Base-by-base conservation (phyloP, 2,888 invertebrate genomes). In the Pseudoips prasinana region DNA sequence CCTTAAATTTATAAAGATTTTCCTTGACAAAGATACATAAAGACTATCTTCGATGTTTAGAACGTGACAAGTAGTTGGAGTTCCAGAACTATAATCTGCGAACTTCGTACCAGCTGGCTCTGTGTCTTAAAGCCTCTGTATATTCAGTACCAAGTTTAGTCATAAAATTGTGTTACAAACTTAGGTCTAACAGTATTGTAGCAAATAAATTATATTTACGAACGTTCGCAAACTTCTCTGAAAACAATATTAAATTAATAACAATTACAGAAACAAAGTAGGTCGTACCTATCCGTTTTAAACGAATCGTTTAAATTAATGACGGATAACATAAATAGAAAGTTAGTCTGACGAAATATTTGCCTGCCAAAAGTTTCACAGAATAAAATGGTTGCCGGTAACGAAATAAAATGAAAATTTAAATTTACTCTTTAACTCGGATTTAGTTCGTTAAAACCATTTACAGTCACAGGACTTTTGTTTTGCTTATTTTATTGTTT, bases 321-420 rank as follows among this genome's bases (percentile, higher is more conserved):
- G 38, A 60, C 43, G 52, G 60, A 52, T 61, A 62, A 59, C 48
- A 51, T 50, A 68, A 66, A 71, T 56, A 55, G 45, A 46, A 64
- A 72, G 58, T 68, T 66, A 51, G 46, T 52, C 49, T 41, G 48
- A 58, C 62, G 68, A 73, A 72, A 74, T 76, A 76, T 77, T 79
- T 70, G 55, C 39, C 35, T 34, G 45, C 37, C 39, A 34, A 48
- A 74, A 70, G 52, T 69, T 74, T 56, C 27, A 26, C 40, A 42
- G 50, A 62, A 51, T 53, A 52, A 14, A 14, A 14, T 14, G 14
- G 14, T 14, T 14, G 3, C 59, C 58, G 50, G 55, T 61, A 61
- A 61, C 49, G 40, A 58, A 62, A 67, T 67, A 53, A 60, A 69
- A 65, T 65, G 48, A 58, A 58, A 64, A 63, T 64, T 67, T 58